Percentiles rank a stretch among this genome's conserved stretches.
These are phyloP conservation scores for Python bivittatus DNA, from an alignment of 2,113 vertebrate species.

Conservation along the genomic window DNA sequence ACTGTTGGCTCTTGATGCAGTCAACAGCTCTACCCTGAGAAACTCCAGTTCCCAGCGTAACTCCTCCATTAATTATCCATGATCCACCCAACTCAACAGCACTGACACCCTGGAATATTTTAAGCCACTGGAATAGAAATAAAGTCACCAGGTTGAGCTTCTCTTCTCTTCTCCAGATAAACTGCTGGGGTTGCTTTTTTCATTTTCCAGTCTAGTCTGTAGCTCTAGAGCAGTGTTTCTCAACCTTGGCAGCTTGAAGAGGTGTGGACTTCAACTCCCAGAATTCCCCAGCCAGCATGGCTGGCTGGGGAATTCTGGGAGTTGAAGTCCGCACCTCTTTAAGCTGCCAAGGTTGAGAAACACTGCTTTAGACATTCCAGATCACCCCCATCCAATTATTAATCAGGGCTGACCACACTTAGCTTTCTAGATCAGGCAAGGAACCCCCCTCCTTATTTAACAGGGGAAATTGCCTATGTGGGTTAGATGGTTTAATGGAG, in stretches of 20 bases:
- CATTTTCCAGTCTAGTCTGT: neutral
- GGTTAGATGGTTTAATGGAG: neutral
- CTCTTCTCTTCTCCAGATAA: neutral
- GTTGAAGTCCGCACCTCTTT: neutral
- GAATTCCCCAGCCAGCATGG: neutral
- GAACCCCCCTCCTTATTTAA: neutral
- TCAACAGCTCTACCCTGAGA: neutral
- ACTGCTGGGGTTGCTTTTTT: neutral
- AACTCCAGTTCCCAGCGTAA: neutral
- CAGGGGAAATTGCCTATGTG: neutral
- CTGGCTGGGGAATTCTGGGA: neutral
- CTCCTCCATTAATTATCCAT: neutral
- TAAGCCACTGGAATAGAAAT: neutral
- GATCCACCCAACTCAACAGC: neutral
- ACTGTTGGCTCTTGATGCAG: neutral
- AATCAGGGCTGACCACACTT: neutral
- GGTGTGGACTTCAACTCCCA: neutral
- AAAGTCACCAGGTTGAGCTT: neutral
- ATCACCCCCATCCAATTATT: neutral
- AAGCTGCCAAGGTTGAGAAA: neutral
- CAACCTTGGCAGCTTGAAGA: neutral
- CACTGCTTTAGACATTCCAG: neutral
- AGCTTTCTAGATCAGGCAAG: neutral
- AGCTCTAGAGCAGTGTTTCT: neutral
- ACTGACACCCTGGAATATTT: neutral